Conservation (phyloP, 2,888 invertebrate species). For the Amphiduros pacificus region DNA sequence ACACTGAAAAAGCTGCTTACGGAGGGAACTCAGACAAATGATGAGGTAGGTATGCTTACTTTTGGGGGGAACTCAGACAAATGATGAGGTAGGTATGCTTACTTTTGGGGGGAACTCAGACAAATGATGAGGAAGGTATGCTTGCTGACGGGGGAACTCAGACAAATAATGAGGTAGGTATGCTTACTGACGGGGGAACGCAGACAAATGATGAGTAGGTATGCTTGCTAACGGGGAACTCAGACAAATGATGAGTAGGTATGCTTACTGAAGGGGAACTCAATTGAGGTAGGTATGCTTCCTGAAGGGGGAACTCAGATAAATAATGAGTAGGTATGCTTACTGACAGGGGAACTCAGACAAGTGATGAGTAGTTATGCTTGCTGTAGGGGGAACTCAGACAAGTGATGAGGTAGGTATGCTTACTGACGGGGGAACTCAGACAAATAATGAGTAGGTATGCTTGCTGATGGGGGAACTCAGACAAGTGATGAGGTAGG, state of each 20-base stretch:
- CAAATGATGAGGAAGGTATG: slow-evolving; percentile 24
- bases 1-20: slow-evolving; percentile 30
- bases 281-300: too few species aligned
- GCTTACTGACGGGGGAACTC: too few species aligned
- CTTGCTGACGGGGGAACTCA: slow-evolving; percentile 26
- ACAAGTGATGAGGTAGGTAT: slow-evolving; percentile 24
- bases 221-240: too few species aligned
- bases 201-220: too few species aligned
- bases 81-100: slow-evolving; percentile 28
- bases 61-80: slow-evolving; percentile 21
- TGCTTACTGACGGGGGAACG: too few species aligned
- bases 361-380: slow-evolving; percentile 24
- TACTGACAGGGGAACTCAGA: slow-evolving; percentile 27
- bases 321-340: slow-evolving; percentile 25
- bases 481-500: too few species aligned
- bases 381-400: slow-evolving; percentile 27
- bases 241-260: too few species aligned
- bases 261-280: too few species aligned
- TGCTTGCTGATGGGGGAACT: too few species aligned
- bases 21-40: slow-evolving; percentile 21
- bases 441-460: too few species aligned
- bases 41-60: slow-evolving; percentile 29
- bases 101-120: slow-evolving; percentile 25
- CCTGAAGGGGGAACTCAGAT: slow-evolving; percentile 24
- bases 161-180: slow-evolving; percentile 26